A percentile compares a stretch with the other conserved stretches of the same genome.
Evolutionary conservation across 1,140 invertebrate species (phyloP).

Genomic region (Zeugodacus cucurbitae): DNA sequence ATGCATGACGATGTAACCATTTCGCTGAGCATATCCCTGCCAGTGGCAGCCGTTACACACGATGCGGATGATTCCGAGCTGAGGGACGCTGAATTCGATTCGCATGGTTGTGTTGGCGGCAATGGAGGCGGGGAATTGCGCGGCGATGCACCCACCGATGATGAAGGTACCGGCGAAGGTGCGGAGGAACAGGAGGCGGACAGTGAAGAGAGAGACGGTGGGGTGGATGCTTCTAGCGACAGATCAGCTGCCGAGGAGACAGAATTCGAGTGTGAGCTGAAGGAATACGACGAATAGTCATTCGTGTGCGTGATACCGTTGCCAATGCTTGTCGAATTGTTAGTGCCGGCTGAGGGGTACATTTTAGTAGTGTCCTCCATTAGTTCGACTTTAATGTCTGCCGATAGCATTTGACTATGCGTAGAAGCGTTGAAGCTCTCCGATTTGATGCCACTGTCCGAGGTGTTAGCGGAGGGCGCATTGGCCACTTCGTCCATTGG

Average conservation of each 20-base stretch:
- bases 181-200: constrained; percentile 48
- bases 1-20: constrained; percentile 61
- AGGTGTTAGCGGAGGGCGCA: background rate
- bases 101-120: constrained; percentile 38
- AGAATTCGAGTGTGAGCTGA: constrained; percentile 57
- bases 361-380: constrained; percentile 47
- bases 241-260: constrained; percentile 61
- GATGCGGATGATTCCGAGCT: constrained; percentile 30
- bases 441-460: constrained; percentile 7
- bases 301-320: constrained; percentile 44
- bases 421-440: constrained; percentile 22
- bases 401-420: constrained; percentile 22
- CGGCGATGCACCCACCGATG: constrained; percentile 5
- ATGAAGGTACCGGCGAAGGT: constrained; percentile 40
- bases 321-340: constrained; percentile 43
- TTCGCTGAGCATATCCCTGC: constrained; percentile 59
- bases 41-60: constrained; percentile 50
- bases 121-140: constrained; percentile 1
- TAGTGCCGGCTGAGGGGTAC: background rate
- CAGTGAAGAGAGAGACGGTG: constrained; percentile 50
- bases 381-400: constrained; percentile 47
- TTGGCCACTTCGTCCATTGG: constrained; percentile 40
- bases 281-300: constrained; percentile 51
- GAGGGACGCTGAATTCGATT: constrained; percentile 46
- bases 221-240: constrained; percentile 59